A percentile compares a stretch with the other conserved stretches of the same genome.
Evolutionary conservation across 2,888 invertebrate genomes (phyloP).

Genomic region (Calliphora vomitoria): DNA sequence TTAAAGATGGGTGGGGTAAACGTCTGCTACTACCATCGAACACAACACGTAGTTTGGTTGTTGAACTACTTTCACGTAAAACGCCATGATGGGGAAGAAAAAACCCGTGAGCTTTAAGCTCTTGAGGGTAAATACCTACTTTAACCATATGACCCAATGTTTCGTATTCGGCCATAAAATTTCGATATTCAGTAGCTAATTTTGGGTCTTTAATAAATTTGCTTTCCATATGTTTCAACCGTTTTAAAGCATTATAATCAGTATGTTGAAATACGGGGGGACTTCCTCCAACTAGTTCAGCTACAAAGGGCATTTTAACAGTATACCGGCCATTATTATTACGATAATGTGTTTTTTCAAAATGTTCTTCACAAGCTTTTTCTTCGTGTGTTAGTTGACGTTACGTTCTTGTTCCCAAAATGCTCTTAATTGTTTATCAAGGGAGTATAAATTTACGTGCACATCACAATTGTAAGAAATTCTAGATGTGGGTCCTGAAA

Average conservation of each 20-base stretch:
- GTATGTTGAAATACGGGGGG: not conserved
- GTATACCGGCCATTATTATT: not conserved
- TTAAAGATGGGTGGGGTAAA: too few relatives aligned
- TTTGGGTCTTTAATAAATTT: slow-evolving; percentile 34
- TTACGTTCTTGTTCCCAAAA: not conserved
- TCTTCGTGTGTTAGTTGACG: not conserved
- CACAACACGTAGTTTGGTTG: slow-evolving; percentile 51
- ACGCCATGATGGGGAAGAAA: slow-evolving; percentile 58
- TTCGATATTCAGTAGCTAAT: slow-evolving; percentile 37
- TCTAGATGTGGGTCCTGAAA: not conserved
- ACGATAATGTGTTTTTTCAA: slow-evolving; percentile 1
- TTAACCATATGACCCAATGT: slow-evolving; percentile 44
- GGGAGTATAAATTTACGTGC: not conserved
- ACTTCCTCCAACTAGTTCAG: not conserved
- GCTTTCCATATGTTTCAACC: slow-evolving; percentile 51
- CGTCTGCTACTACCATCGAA: too few relatives aligned
- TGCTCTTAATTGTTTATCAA: not conserved
- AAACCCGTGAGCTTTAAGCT: slow-evolving; percentile 49
- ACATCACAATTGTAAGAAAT: slow-evolving; percentile 5
- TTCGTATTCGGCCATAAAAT: slow-evolving; percentile 55
- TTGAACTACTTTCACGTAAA: slow-evolving; percentile 55
- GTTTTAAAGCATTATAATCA: not conserved
- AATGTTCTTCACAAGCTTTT: not conserved
- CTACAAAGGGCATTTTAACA: not conserved
- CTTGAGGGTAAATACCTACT: slow-evolving; percentile 56